Conservation (phyloP, 23 tunicate genomes). For the Styela clava region DNA sequence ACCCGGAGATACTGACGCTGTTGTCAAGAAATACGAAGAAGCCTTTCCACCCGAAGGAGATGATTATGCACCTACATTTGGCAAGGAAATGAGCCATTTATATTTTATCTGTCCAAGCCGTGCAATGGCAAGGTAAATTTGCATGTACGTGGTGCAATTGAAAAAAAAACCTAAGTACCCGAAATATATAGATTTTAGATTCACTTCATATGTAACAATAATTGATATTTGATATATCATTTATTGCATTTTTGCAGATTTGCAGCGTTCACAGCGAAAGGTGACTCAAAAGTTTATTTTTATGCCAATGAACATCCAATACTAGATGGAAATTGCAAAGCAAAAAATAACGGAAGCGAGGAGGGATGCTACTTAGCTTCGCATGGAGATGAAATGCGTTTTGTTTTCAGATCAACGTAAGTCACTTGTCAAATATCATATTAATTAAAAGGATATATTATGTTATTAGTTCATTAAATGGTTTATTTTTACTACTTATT, state of each 20-base stretch:
- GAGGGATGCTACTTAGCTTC: conserved; percentile 9
- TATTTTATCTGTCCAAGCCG: conserved; percentile 75
- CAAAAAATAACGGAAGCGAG: conserved; percentile 1
- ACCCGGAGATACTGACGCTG: background rate
- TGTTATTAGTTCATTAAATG: too few species aligned
- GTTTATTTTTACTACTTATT: too few species aligned
- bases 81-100: conserved; percentile 62
- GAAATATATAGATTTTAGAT: too few species aligned
- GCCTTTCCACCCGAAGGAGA: background rate
- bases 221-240: too few species aligned
- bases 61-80: conserved; percentile 48
- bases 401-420: conserved; percentile 1
- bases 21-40: background rate
- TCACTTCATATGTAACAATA: too few species aligned
- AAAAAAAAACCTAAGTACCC: too few species aligned
- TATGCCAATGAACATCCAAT: conserved; percentile 13
- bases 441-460: too few species aligned
- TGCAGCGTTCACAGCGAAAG: background rate
- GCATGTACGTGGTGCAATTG: too few species aligned
- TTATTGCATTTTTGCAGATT: background rate
- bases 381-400: conserved; percentile 9
- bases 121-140: conserved; percentile 62
- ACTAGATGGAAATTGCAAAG: background rate
- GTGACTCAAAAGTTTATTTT: conserved; percentile 2
- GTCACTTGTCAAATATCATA: too few species aligned